Conservation (phyloP, 2,797 vertebrate species). For the Hoplostethus atlanticus region DNA sequence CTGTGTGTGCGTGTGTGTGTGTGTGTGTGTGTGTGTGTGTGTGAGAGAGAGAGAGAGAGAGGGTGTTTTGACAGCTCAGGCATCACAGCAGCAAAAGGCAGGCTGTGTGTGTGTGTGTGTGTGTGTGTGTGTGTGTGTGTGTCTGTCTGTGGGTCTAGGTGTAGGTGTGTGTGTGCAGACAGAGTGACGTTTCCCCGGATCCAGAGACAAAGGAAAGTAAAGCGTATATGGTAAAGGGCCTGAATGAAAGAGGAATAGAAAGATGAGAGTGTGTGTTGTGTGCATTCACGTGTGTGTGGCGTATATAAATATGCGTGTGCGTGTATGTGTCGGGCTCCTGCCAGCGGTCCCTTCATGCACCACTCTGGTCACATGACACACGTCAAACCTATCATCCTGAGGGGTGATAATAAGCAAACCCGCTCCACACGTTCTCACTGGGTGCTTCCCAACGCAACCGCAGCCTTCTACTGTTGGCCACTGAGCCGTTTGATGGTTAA, state of each 20-base stretch:
- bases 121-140: conserved; percentile 54
- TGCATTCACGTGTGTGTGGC: conserved; percentile 19
- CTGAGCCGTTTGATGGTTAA: conserved; percentile 51
- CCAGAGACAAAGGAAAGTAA: conserved; percentile 60
- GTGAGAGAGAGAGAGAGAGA: conserved; percentile 58
- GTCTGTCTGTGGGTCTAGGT: conserved; percentile 59
- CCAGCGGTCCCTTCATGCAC: conserved; percentile 54
- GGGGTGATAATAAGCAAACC: conserved; percentile 37
- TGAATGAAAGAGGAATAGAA: conserved; percentile 47
- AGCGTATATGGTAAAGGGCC: conserved; percentile 48
- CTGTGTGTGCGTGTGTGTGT: conserved; percentile 5
- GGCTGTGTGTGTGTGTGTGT: conserved; percentile 45
- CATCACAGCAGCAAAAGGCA: conserved; percentile 81
- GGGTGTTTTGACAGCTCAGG: conserved; percentile 85
- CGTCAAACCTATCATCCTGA: conserved; percentile 32
- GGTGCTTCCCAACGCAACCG: conserved; percentile 47
- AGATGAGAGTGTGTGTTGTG: conserved; percentile 43
- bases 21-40: conserved; percentile 36
- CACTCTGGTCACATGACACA: conserved; percentile 33
- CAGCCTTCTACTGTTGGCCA: conserved; percentile 36
- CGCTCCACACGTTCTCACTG: conserved; percentile 17
- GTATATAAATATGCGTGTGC: conserved; percentile 34
- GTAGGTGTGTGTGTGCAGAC: conserved; percentile 55
- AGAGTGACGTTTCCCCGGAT: conserved; percentile 63
- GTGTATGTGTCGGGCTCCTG: conserved; percentile 35